Evolutionary conservation across 2,113 vertebrate genomes (phyloP).

Genomic region (Seriola quinqueradiata): DNA sequence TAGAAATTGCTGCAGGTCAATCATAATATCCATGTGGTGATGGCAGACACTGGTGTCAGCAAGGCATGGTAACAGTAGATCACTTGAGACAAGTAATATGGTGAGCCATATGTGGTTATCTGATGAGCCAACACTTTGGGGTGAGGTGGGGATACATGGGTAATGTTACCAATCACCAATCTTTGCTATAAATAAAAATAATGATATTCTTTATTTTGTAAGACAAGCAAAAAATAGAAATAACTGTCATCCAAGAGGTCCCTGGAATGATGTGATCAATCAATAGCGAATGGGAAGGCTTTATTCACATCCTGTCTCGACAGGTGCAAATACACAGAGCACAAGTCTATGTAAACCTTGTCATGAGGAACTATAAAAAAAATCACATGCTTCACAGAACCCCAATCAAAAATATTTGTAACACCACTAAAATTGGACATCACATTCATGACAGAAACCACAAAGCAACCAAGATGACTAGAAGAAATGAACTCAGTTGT

Average conservation of each 20-base stretch:
- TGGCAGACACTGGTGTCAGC: slow-evolving; percentile 70
- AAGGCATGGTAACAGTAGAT: slow-evolving; percentile 65
- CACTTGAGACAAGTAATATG: slow-evolving; percentile 68
- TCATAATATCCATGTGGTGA: slow-evolving; percentile 68
- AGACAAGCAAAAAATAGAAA: slow-evolving; percentile 31
- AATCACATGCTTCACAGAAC: too few relatives aligned
- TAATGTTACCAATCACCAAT: slow-evolving; percentile 28
- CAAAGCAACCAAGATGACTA: slow-evolving; percentile 51
- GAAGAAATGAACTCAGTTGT: slow-evolving; percentile 25
- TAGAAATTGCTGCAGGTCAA: slow-evolving; percentile 73
- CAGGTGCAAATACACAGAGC: background rate
- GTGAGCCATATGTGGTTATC: slow-evolving; percentile 56
- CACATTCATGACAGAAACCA: slow-evolving; percentile 32
- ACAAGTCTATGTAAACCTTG: slow-evolving; percentile 11
- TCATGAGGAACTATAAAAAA: slow-evolving; percentile 1
- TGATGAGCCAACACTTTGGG: slow-evolving; percentile 66
- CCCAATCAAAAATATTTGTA: slow-evolving; percentile 22
- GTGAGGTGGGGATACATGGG: background rate
- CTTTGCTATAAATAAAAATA: slow-evolving; percentile 28
- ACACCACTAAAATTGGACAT: slow-evolving; percentile 33
- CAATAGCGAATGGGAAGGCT: slow-evolving; percentile 11
- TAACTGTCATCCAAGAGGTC: background rate
- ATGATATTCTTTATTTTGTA: slow-evolving; percentile 24
- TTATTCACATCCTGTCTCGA: slow-evolving; percentile 33
- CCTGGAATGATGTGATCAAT: slow-evolving; percentile 30